Conservation (phyloP, 2,113 vertebrate genomes). For the Epinephelus lanceolatus region DNA sequence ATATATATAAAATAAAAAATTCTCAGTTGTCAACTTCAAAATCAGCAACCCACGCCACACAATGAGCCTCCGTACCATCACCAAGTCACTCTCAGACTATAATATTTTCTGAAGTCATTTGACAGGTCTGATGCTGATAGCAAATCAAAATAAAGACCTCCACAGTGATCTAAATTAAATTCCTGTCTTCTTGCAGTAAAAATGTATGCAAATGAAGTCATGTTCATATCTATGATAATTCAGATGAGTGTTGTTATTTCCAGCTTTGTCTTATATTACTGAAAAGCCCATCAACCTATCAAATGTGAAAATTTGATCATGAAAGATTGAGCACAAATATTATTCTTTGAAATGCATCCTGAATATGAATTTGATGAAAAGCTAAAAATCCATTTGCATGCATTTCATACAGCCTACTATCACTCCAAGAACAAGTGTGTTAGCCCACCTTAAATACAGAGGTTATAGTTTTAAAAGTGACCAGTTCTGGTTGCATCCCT, state of each 20-base stretch:
- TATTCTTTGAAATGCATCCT: not conserved
- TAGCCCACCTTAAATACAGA: not conserved
- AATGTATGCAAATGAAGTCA: slow-evolving; percentile 38
- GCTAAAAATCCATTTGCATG: not conserved
- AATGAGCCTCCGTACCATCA: not conserved
- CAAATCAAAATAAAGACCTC: slow-evolving; percentile 13
- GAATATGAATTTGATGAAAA: not conserved
- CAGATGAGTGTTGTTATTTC: slow-evolving; percentile 26
- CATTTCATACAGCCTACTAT: not conserved
- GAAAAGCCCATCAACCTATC: slow-evolving; percentile 11
- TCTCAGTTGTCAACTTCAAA: not conserved
- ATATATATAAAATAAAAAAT: not conserved
- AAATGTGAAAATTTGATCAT: not conserved
- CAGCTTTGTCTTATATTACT: not conserved
- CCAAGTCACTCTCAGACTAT: not conserved
- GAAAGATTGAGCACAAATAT: not conserved
- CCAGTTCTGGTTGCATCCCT: not conserved
- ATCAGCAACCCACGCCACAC: not conserved
- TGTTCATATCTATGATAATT: slow-evolving; percentile 23
- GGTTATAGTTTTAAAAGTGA: not conserved
- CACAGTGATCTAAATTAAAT: slow-evolving; percentile 5
- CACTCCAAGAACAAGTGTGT: not conserved
- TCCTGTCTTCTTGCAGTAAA: slow-evolving; percentile 4
- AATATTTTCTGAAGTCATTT: not conserved
- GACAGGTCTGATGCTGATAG: not conserved